These are phyloP conservation scores for Pica pica DNA, from an alignment of 2,113 vertebrate species.

Conservation along the genomic window DNA sequence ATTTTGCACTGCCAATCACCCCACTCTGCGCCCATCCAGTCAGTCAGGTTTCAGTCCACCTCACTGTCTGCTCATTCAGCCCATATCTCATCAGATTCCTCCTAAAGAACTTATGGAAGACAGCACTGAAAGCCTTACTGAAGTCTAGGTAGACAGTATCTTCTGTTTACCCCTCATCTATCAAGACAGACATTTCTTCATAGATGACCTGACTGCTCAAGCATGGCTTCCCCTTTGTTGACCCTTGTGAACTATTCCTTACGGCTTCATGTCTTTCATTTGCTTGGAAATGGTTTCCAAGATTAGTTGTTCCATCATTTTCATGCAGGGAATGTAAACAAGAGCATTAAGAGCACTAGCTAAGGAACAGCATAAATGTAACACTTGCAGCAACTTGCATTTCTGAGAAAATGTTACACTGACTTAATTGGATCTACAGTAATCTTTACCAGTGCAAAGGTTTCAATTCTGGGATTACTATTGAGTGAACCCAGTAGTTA, in stretches of 20 bases:
- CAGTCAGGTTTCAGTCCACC: background rate
- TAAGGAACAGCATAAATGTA: background rate
- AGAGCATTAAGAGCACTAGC: background rate
- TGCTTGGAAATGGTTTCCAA: background rate
- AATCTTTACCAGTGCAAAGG: background rate
- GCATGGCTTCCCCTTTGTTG: background rate
- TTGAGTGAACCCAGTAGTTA: background rate
- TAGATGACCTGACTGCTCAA: background rate
- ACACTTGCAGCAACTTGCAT: background rate
- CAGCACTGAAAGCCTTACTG: background rate
- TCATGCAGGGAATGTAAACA: background rate
- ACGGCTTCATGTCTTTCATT: background rate
- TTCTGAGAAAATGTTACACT: background rate
- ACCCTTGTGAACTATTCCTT: background rate
- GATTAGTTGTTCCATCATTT: background rate
- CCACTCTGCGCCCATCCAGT: rapidly evolving
- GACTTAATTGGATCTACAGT: background rate
- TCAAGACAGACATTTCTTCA: rapidly evolving
- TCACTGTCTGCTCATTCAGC: background rate
- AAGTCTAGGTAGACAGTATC: background rate
- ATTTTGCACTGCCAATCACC: background rate
- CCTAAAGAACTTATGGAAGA: background rate
- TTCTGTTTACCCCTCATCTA: background rate
- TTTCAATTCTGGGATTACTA: background rate
- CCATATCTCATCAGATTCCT: background rate